Base-by-base conservation (phyloP, 2,797 vertebrate species). In the Columba guinea region DNA sequence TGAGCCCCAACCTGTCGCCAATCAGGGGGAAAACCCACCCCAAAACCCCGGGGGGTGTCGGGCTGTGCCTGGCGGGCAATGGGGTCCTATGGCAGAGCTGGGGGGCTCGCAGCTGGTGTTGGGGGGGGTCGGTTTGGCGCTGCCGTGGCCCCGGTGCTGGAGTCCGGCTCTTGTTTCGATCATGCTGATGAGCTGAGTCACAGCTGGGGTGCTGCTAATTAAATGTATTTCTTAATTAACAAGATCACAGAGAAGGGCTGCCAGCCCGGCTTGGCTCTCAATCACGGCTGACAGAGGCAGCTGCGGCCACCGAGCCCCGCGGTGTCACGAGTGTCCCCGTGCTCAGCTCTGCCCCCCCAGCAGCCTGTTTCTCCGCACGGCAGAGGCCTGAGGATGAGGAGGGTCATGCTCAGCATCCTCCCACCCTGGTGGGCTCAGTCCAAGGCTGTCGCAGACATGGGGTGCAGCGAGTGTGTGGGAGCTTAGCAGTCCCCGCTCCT, bases 141-240 rank as follows among this genome's bases (percentile, higher is more conserved):
- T 53, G 71, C 91, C 3, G 1, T 74, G 80, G 62, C 75, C 91
- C 91, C 26, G 0, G 87, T 1, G 5, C 78, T 37, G 79, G 77
- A 84, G 87, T 88, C 91, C 32, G 0, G 93, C 83, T 95, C 90
- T 58, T 74, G 92, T 92, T 96, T 92, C 59, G 69, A 95, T 96
- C 95, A 71, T 8, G 91, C 52, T 87, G 92, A 97, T 97, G 91
- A 96, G 95, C 96, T 96, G 97, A 97, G 97, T 97, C 96, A 97
- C 97, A 97, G 97, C 97, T 97, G 97, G 97, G 95, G 94, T 94
- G 96, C 97, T 87, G 95, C 94, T 97, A 97, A 97, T 97, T 96
- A 97, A 97, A 97, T 97, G 96, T 95, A 97, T 95, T 96, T 97
- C 96, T 97, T 97, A 97, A 97, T 97, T 96, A 97, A 97, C 95